Evolutionary conservation across 2,888 invertebrate species (phyloP).

Genomic region (Leptinotarsa peninsularis): DNA sequence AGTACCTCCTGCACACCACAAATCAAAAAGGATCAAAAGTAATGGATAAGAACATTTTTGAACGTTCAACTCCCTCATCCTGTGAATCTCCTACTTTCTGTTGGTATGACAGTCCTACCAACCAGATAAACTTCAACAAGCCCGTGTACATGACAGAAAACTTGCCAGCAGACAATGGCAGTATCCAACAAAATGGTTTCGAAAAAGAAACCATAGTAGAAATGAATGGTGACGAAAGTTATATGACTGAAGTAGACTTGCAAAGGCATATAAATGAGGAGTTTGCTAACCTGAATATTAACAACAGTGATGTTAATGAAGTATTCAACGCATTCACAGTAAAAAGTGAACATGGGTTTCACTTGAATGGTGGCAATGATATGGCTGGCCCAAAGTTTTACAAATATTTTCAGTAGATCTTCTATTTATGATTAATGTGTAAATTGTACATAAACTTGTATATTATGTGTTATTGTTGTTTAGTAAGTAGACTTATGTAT

Average conservation of each 20-base stretch:
- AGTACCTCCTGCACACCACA: constrained; percentile 59
- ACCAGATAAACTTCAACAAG: constrained; percentile 62
- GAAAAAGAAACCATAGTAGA: constrained; percentile 10
- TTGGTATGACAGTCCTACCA: constrained; percentile 61
- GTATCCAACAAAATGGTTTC: constrained; percentile 32
- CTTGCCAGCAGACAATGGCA: constrained; percentile 28
- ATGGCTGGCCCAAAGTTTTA: constrained; percentile 66
- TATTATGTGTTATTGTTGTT: constrained; percentile 50
- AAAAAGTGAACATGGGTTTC: constrained; percentile 49
- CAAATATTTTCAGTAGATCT: constrained; percentile 70
- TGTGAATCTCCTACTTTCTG: constrained; percentile 59
- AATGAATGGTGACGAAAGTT: constrained; percentile 35
- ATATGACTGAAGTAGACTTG: constrained; percentile 51
- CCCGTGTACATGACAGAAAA: constrained; percentile 61
- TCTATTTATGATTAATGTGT: constrained; percentile 39
- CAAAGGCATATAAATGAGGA: constrained; percentile 61
- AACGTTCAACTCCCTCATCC: constrained; percentile 52
- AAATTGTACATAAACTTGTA: constrained; percentile 51
- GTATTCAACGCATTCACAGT: constrained; percentile 61
- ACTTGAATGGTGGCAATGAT: constrained; percentile 63
- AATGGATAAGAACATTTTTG: constrained; percentile 53
- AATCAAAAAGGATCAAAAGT: constrained; percentile 55
- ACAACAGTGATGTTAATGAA: constrained; percentile 56
- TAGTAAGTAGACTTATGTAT: constrained; percentile 47
- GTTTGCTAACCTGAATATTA: constrained; percentile 59